These are phyloP conservation scores for Macaca mulatta DNA, from an alignment of 2,113 vertebrate species.

Conservation along the genomic window DNA sequence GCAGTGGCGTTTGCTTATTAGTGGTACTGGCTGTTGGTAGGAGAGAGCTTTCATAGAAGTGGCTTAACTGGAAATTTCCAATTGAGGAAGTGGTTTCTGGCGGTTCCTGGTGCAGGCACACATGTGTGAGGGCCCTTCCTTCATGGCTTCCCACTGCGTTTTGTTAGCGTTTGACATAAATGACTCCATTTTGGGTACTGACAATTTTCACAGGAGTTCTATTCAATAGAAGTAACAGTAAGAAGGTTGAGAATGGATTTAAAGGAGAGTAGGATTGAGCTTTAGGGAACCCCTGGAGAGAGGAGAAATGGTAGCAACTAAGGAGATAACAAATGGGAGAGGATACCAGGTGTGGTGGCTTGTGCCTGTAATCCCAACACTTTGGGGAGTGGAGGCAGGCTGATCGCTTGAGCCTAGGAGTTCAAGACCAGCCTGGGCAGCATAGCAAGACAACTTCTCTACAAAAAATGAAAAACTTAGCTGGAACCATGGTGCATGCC, in stretches of 20 bases:
- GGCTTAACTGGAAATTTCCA: not conserved
- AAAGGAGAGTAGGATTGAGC: not conserved
- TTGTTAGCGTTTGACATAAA: not conserved
- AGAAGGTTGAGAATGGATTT: not conserved
- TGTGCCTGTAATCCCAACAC: too few relatives aligned
- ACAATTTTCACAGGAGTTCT: not conserved
- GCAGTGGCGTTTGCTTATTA: not conserved
- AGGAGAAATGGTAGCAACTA: not conserved
- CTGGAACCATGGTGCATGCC: not conserved
- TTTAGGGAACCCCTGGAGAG: not conserved
- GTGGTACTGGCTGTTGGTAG: not conserved
- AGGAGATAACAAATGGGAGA: not conserved
- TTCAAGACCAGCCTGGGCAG: not conserved
- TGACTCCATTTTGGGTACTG: not conserved
- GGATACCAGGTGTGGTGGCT: too few relatives aligned
- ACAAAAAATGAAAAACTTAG: not conserved
- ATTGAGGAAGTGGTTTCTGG: not conserved
- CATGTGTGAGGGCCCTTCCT: not conserved
- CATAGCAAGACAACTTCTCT: not conserved
- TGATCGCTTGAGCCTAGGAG: not conserved
- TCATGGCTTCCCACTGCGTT: not conserved
- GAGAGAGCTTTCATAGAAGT: not conserved
- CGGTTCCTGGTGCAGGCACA: too few relatives aligned
- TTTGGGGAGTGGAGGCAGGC: not conserved
- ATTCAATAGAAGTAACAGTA: not conserved